Evolutionary conservation across 2,888 invertebrate genomes (phyloP).

Genomic region (Lathronympha strigana): DNA sequence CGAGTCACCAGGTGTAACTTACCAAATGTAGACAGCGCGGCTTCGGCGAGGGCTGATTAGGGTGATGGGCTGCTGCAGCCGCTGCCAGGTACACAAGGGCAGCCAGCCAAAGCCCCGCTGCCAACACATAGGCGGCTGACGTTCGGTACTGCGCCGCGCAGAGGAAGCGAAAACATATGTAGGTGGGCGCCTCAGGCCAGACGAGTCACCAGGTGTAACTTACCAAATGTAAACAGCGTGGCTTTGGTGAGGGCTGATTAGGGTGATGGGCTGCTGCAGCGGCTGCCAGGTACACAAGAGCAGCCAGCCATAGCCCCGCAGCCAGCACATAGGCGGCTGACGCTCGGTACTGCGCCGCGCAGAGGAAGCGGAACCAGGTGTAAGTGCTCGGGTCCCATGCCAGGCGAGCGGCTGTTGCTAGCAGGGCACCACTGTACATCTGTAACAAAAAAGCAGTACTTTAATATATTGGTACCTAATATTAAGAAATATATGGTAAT

Average conservation of each 20-base stretch:
- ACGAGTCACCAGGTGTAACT: too few relatives aligned
- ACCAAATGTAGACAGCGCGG: constrained; percentile 56
- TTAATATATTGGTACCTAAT: not conserved
- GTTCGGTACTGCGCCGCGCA: constrained; percentile 79
- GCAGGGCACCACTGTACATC: constrained; percentile 81
- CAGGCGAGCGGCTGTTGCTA: constrained; percentile 80
- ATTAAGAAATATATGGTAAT: too few relatives aligned
- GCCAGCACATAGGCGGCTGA: constrained; percentile 74
- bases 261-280: constrained; percentile 54
- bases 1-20: too few relatives aligned
- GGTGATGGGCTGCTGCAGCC: constrained; percentile 54
- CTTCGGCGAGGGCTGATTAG: constrained; percentile 36
- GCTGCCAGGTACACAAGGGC: constrained; percentile 74
- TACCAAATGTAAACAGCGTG: constrained; percentile 56
- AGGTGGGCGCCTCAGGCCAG: constrained; percentile 82
- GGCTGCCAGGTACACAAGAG: constrained; percentile 72
- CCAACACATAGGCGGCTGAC: constrained; percentile 73
- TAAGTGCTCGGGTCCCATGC: constrained; percentile 82
- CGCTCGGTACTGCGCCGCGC: constrained; percentile 78
- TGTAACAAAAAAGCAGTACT: constrained; percentile 47
- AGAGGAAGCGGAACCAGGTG: constrained; percentile 80
- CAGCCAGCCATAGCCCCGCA: constrained; percentile 74
- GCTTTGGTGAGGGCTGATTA: constrained; percentile 34
- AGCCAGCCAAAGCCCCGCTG: constrained; percentile 73
- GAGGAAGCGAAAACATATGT: constrained; percentile 80